Conservation (phyloP, 2,113 vertebrate genomes). For the Otolemur garnettii region DNA sequence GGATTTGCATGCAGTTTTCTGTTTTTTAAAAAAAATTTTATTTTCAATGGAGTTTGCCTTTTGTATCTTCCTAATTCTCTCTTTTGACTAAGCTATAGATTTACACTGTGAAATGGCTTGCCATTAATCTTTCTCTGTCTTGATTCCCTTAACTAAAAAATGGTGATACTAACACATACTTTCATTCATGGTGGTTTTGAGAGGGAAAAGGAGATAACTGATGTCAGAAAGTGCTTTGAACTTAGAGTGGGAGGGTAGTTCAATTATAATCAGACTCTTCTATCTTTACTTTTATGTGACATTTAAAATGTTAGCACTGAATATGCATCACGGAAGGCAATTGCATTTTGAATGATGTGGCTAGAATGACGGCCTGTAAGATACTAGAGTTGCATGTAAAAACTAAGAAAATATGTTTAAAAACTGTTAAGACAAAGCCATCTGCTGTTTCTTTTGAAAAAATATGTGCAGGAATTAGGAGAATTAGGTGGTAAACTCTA, state of each 20-base stretch:
- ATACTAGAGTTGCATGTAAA: not conserved
- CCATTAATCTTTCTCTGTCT: not conserved
- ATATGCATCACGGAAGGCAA: not conserved
- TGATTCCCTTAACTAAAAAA: slow-evolving; percentile 16
- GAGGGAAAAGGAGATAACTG: not conserved
- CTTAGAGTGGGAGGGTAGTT: not conserved
- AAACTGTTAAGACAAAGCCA: not conserved
- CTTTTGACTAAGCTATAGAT: not conserved
- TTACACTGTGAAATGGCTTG: not conserved
- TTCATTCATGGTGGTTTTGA: not conserved
- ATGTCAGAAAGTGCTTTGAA: not conserved
- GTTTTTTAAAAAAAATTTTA: not conserved
- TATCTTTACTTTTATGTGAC: slow-evolving; percentile 28
- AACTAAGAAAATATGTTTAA: not conserved
- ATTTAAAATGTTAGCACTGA: slow-evolving; percentile 30
- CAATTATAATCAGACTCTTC: not conserved
- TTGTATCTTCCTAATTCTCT: not conserved
- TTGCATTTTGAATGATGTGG: not conserved
- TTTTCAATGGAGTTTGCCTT: not conserved
- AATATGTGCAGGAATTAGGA: not conserved
- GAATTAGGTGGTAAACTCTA: not conserved
- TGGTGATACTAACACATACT: not conserved
- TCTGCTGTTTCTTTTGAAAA: not conserved
- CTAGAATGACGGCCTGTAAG: not conserved
- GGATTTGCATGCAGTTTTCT: not conserved